phyloP scores from a whole-genome alignment of 1,140 invertebrate genomes.

The Reticulitermes speratus region DNA sequence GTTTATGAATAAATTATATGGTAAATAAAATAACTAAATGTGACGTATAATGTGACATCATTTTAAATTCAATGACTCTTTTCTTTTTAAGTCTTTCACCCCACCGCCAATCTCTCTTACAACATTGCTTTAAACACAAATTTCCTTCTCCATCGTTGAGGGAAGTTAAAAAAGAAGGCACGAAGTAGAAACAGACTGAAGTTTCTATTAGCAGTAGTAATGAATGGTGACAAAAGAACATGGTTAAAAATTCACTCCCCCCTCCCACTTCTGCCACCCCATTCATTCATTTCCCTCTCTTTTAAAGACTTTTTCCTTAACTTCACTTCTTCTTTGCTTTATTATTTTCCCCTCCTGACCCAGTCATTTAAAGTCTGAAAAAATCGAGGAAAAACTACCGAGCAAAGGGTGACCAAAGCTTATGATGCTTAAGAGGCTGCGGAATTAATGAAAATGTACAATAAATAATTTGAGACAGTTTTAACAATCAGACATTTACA shows the following conservation, averaged over 20 bases:
- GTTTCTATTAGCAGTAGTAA: conserved; percentile 33
- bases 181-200: conserved; percentile 21
- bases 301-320: conserved; percentile 27
- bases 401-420: background rate
- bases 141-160: conserved; percentile 9
- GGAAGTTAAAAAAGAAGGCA: conserved; percentile 23
- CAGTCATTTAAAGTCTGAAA: conserved; percentile 32
- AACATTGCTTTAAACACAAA: conserved; percentile 21
- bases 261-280: background rate
- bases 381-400: conserved; percentile 3
- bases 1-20: conserved; percentile 11
- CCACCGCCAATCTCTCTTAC: background rate
- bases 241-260: conserved; percentile 31
- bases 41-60: conserved; percentile 3
- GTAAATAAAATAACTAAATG: conserved; percentile 12
- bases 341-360: conserved; percentile 35
- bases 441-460: too few relatives aligned
- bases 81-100: background rate
- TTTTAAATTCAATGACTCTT: conserved; percentile 24
- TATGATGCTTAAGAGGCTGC: background rate
- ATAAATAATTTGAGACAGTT: too few relatives aligned
- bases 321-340: conserved; percentile 30
- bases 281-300: conserved; percentile 32
- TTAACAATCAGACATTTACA: too few relatives aligned
- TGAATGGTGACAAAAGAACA: conserved; percentile 35